A percentile compares a stretch with the other conserved stretches of the same genome.
These are phyloP conservation scores for Hippocampus abdominalis DNA, from an alignment of 2,113 vertebrate genomes.

Conservation along the genomic window DNA sequence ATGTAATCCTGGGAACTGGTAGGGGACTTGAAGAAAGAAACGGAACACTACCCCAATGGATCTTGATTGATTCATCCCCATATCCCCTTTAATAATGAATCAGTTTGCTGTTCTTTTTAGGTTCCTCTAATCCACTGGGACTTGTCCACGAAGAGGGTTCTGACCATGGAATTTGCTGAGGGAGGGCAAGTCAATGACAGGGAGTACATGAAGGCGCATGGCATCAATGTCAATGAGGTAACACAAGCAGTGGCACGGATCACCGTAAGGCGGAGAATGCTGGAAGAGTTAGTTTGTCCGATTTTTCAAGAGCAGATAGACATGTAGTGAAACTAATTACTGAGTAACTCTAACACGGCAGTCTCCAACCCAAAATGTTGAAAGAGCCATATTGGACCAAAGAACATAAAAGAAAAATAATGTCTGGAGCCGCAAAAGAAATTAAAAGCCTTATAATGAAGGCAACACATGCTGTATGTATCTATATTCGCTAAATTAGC, in stretches of 20 bases:
- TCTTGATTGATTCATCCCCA: not conserved
- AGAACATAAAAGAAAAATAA: too few species aligned
- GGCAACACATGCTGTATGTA: too few species aligned
- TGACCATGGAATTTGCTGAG: slow-evolving; percentile 95
- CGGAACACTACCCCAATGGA: too few species aligned
- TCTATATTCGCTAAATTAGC: too few species aligned
- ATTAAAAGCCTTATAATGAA: too few species aligned
- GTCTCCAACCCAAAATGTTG: too few species aligned
- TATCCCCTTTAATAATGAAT: slow-evolving; percentile 12
- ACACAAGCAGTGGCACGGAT: not conserved
- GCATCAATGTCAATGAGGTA: slow-evolving; percentile 90
- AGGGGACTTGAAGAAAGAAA: too few species aligned
- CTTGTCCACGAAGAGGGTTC: slow-evolving; percentile 85
- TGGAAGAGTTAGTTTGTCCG: not conserved
- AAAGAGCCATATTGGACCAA: too few species aligned
- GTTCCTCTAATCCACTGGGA: slow-evolving; percentile 92
- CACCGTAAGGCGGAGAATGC: not conserved
- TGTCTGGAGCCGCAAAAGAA: too few species aligned
- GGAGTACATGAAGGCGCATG: slow-evolving; percentile 84
- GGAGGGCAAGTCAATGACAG: slow-evolving; percentile 93
- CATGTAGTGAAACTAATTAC: not conserved
- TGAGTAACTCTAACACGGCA: not conserved
- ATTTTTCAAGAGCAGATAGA: not conserved
- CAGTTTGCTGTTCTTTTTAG: slow-evolving; percentile 58
- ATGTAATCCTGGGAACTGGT: too few species aligned